phyloP scores from a whole-genome alignment of 2,113 vertebrate species.

The Cygnus atratus region DNA sequence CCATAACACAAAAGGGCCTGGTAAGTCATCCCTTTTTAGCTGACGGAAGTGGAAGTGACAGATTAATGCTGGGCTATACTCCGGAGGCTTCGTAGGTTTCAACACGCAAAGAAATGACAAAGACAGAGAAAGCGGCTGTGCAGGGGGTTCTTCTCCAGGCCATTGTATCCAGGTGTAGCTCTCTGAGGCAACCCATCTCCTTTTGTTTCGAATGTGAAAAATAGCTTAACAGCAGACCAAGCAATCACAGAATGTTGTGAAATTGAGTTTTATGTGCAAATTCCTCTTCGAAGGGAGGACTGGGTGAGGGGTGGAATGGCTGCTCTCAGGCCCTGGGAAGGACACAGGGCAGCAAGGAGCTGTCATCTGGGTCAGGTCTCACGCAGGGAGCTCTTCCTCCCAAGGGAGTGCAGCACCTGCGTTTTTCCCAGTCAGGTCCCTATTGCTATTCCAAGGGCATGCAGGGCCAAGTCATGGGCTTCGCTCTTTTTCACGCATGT shows the following conservation, averaged over 20 bases:
- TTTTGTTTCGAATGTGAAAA: background rate
- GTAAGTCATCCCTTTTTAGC: background rate
- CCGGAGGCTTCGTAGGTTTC: background rate
- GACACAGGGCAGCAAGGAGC: background rate
- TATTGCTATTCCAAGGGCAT: background rate
- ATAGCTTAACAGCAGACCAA: background rate
- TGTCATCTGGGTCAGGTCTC: accelerated
- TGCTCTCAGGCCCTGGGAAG: background rate
- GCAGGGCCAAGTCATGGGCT: background rate
- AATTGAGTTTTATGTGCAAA: background rate
- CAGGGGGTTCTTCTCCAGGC: background rate
- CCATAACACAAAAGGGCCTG: accelerated
- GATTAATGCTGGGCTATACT: accelerated
- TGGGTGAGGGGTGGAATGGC: background rate
- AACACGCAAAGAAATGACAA: background rate
- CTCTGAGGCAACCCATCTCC: too few species aligned
- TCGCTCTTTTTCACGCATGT: background rate
- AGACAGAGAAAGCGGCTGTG: background rate
- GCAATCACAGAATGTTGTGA: background rate
- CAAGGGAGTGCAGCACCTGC: background rate
- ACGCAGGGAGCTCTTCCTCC: background rate
- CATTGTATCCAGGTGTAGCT: background rate
- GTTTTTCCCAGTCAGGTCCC: background rate
- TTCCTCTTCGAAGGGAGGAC: background rate
- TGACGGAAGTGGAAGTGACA: background rate